Conservation (phyloP, 2,113 vertebrate genomes). For the Bubo scandiacus region DNA sequence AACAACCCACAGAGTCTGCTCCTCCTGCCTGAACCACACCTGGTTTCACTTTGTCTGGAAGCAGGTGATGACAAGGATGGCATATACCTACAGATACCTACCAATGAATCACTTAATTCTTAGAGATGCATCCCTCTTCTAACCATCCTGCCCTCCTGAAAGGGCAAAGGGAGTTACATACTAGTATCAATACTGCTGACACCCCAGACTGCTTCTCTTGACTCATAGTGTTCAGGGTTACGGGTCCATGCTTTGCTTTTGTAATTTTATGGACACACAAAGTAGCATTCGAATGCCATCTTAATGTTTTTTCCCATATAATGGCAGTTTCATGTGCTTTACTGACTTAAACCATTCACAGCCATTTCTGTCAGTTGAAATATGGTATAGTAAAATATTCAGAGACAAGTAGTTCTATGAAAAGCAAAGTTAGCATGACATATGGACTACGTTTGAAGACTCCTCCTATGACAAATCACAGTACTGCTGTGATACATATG, state of each 20-base stretch:
- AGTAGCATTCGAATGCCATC: neutral
- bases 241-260: neutral
- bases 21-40: neutral
- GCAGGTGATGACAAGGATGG: neutral
- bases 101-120: neutral
- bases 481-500: neutral
- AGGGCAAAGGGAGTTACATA: neutral
- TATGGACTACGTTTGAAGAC: neutral
- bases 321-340: neutral
- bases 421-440: neutral
- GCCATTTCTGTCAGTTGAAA: neutral
- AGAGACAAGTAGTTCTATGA: neutral
- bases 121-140: neutral
- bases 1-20: neutral
- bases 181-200: neutral
- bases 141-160: neutral
- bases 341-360: neutral
- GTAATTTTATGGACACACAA: neutral
- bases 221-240: neutral
- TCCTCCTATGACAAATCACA: neutral
- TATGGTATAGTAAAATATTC: neutral
- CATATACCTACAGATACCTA: neutral
- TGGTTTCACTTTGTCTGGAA: neutral
- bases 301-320: neutral
- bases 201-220: neutral